Percentiles rank a stretch among this genome's conserved stretches.
Conservation (phyloP, 1,140 invertebrate species). For the Sycophaga agraensis region DNA sequence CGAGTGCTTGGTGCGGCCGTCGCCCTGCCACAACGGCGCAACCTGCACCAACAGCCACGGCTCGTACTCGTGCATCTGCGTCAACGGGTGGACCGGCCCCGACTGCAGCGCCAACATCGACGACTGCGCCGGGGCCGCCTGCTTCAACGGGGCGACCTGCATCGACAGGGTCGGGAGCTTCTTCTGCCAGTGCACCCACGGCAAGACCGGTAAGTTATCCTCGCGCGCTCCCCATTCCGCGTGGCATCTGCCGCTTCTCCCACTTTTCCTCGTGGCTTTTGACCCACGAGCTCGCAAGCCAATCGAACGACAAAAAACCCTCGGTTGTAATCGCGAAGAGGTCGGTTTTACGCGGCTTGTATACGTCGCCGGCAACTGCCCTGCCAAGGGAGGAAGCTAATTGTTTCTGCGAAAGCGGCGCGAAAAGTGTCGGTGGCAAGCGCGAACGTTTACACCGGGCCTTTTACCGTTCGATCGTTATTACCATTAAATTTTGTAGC, state of each 20-base stretch:
- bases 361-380: too few relatives aligned
- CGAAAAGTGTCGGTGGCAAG: too few relatives aligned
- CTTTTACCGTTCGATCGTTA: neutral
- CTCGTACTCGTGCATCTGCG: constrained; percentile 93
- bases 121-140: constrained; percentile 88
- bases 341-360: too few relatives aligned
- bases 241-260: too few relatives aligned
- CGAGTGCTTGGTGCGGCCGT: constrained; percentile 77
- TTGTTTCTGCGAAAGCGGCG: too few relatives aligned
- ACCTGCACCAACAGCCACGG: constrained; percentile 90
- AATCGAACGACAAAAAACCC: too few relatives aligned
- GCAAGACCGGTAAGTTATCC: constrained; percentile 80
- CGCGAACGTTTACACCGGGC: neutral
- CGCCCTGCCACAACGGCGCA: constrained; percentile 90
- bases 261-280: too few relatives aligned
- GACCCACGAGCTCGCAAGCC: too few relatives aligned
- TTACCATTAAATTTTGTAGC: constrained; percentile 23
- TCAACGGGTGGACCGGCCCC: constrained; percentile 90
- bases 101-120: constrained; percentile 93
- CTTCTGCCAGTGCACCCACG: constrained; percentile 91
- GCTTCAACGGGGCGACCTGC: constrained; percentile 96
- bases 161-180: constrained; percentile 93
- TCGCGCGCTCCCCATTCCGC: neutral
- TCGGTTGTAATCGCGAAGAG: too few relatives aligned
- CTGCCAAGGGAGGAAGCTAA: too few relatives aligned